Conservation (phyloP, 2,113 vertebrate species). For the Microtus oregoni region DNA sequence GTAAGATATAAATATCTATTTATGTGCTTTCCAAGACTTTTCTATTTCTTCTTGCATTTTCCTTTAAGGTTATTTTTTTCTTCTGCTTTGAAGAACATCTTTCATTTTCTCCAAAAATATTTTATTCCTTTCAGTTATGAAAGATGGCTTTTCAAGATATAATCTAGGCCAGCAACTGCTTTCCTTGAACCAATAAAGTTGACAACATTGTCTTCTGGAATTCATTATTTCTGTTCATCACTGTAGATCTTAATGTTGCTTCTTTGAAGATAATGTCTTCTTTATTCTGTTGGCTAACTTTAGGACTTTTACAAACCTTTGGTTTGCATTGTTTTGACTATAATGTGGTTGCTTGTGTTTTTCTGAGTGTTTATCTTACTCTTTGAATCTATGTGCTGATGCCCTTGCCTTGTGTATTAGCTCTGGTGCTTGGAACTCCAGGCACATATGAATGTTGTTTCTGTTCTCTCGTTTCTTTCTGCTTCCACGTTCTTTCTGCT, state of each 20-base stretch:
- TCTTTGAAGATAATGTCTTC: not conserved
- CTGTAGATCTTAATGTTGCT: not conserved
- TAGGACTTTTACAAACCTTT: not conserved
- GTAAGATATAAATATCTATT: not conserved
- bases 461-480: not conserved
- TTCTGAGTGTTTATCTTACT: not conserved
- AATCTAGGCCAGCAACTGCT: not conserved
- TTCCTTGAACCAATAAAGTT: not conserved
- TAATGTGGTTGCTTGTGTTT: not conserved
- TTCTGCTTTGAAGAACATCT: not conserved
- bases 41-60: not conserved
- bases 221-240: not conserved
- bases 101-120: not conserved
- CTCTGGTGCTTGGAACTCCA: not conserved
- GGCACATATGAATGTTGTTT: not conserved
- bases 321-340: not conserved
- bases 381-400: not conserved
- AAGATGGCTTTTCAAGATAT: not conserved
- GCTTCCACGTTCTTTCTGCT: not conserved
- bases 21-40: not conserved
- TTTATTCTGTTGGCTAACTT: not conserved
- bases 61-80: not conserved
- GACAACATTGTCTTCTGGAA: not conserved
- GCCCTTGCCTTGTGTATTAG: not conserved
- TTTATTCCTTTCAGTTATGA: conserved; percentile 4